Conservation (phyloP, 2,113 vertebrate species). For the Mus pahari region DNA sequence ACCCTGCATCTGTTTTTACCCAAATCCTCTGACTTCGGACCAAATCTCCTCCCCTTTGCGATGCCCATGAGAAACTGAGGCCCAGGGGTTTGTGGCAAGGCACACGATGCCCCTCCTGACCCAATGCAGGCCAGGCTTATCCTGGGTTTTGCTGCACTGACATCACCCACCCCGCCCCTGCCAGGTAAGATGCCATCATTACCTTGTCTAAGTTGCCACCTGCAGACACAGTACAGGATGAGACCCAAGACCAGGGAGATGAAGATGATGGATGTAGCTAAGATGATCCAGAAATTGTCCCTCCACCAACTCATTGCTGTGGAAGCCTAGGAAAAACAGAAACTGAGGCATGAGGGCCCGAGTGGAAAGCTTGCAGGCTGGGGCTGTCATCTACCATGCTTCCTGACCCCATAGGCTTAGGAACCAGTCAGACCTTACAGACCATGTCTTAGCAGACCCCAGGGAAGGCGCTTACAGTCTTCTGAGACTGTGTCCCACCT, state of each 20-base stretch:
- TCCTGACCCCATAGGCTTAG: neutral
- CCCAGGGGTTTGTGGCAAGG: neutral
- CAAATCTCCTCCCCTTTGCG: neutral
- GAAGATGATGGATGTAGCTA: conserved; percentile 67
- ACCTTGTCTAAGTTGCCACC: conserved; percentile 69
- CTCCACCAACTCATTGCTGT: conserved; percentile 61
- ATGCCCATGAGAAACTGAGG: neutral
- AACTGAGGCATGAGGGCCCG: neutral
- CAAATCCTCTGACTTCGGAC: neutral
- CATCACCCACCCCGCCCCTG: neutral
- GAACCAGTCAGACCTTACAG: neutral
- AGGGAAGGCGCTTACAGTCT: conserved; percentile 10
- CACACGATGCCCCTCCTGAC: neutral
- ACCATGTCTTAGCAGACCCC: neutral
- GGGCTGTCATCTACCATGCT: neutral
- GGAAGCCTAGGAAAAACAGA: conserved; percentile 53
- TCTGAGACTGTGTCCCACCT: neutral
- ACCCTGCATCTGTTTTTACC: neutral
- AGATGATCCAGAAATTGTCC: conserved; percentile 72
- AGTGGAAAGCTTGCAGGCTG: neutral
- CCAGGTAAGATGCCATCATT: neutral
- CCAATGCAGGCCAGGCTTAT: neutral
- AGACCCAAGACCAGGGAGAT: conserved; percentile 63
- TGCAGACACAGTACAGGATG: conserved; percentile 66
- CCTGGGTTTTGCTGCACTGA: neutral